phyloP scores from a whole-genome alignment of 2,113 vertebrate species.

The Willisornis vidua region DNA sequence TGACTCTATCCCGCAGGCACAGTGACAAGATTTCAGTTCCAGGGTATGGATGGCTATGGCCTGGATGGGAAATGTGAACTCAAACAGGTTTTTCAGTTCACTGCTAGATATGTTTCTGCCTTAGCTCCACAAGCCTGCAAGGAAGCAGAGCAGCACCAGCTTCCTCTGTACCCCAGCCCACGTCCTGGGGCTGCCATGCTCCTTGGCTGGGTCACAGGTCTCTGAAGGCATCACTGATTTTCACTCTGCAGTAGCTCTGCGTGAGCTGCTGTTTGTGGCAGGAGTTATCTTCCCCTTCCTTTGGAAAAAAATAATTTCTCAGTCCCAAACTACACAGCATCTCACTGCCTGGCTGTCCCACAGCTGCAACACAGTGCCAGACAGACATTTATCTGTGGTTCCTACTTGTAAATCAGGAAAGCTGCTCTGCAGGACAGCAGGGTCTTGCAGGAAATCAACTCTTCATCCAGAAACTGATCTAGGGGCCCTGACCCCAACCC shows the following conservation, averaged over 20 bases:
- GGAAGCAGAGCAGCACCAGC: background rate
- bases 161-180: background rate
- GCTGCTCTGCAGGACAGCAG: background rate
- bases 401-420: background rate
- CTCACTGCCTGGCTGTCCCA: background rate
- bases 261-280: background rate
- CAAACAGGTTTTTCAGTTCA: background rate
- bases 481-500: background rate
- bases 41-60: fast-evolving
- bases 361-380: background rate
- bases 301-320: background rate
- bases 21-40: background rate
- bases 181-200: background rate
- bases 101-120: background rate
- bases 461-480: background rate
- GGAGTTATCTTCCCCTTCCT: fast-evolving
- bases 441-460: background rate
- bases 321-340: background rate
- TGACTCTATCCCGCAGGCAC: background rate
- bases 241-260: background rate
- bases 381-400: background rate
- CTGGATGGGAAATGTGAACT: background rate
- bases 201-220: background rate
- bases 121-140: background rate
- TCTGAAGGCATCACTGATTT: background rate